Percentiles rank a stretch among this genome's conserved stretches.
Conservation (phyloP, 2,797 vertebrate genomes). For the Aulostomus chinensis region DNA sequence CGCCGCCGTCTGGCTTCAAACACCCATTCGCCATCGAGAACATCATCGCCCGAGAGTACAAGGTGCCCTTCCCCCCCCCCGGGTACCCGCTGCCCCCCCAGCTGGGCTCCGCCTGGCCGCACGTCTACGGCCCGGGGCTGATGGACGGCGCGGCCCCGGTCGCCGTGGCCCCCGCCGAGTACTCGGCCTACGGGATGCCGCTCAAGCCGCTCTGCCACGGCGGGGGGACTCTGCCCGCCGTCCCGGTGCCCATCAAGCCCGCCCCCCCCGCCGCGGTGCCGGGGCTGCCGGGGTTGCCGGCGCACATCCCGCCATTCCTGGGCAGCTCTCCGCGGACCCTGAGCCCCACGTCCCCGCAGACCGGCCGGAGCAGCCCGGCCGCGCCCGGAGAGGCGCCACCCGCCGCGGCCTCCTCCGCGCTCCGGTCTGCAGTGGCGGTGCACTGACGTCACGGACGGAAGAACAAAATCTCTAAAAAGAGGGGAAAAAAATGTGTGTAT, state of each 20-base stretch:
- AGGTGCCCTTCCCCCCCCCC: slow-evolving; percentile 89
- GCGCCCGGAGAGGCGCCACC: slow-evolving; percentile 89
- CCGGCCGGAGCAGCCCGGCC: slow-evolving; percentile 91
- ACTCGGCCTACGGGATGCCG: slow-evolving; percentile 89
- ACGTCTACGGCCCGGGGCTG: slow-evolving; percentile 89
- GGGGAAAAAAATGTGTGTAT: too few species aligned
- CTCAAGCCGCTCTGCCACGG: slow-evolving; percentile 91
- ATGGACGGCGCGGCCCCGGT: slow-evolving; percentile 88
- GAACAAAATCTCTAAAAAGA: not conserved
- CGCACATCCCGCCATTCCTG: slow-evolving; percentile 89
- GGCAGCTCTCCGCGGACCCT: slow-evolving; percentile 91
- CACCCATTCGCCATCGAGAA: slow-evolving; percentile 98
- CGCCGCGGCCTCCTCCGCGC: slow-evolving; percentile 75
- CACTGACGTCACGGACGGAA: slow-evolving; percentile 91
- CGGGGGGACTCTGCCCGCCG: slow-evolving; percentile 90
- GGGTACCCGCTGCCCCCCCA: slow-evolving; percentile 91
- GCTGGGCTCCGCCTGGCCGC: slow-evolving; percentile 90
- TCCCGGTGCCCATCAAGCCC: slow-evolving; percentile 94
- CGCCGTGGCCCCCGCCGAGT: slow-evolving; percentile 87
- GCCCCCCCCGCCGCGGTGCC: slow-evolving; percentile 84
- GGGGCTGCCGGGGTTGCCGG: slow-evolving; percentile 82
- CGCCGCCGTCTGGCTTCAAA: slow-evolving; percentile 91
- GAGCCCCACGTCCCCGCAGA: slow-evolving; percentile 92
- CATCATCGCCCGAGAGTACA: slow-evolving; percentile 95
- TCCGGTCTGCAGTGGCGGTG: slow-evolving; percentile 89